A percentile compares a stretch with the other conserved stretches of the same genome.
phyloP scores from a whole-genome alignment of 2,888 invertebrate genomes.

The Beris morrisii region DNA sequence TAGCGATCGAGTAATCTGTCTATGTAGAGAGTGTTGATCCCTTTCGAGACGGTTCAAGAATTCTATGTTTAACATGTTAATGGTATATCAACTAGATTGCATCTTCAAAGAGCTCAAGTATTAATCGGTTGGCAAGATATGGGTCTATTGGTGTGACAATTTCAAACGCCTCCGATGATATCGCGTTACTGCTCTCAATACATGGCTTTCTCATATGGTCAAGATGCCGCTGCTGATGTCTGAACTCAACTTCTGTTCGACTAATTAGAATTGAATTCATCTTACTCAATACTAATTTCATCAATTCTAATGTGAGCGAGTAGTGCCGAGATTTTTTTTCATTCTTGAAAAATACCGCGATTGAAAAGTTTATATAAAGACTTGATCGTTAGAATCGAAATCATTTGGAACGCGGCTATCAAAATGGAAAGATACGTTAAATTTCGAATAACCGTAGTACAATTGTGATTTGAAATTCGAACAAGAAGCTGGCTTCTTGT shows the following conservation, averaged over 20 bases:
- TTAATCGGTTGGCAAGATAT: slow-evolving; percentile 3
- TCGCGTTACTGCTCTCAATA: slow-evolving; percentile 17
- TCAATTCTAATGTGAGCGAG: slow-evolving; percentile 4
- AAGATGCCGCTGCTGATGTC: background rate
- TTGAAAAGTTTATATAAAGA: slow-evolving; percentile 36
- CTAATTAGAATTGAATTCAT: slow-evolving; percentile 37
- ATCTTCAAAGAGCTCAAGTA: slow-evolving; percentile 7
- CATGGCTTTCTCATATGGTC: slow-evolving; percentile 7
- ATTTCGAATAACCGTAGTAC: slow-evolving; percentile 17
- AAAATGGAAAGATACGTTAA: slow-evolving; percentile 34
- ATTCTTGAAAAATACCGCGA: slow-evolving; percentile 2
- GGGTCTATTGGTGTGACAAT: slow-evolving; percentile 6
- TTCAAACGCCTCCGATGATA: slow-evolving; percentile 20
- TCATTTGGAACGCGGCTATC: slow-evolving; percentile 34
- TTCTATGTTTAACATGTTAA: background rate
- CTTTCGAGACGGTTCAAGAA: slow-evolving; percentile 13
- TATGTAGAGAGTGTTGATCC: slow-evolving; percentile 3
- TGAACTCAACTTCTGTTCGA: slow-evolving; percentile 18
- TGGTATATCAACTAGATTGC: background rate
- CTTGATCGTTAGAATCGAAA: slow-evolving; percentile 19
- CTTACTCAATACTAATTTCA: slow-evolving; percentile 34
- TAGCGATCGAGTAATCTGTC: slow-evolving; percentile 14
- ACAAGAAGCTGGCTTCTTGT: background rate
- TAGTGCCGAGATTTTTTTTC: slow-evolving; percentile 16
- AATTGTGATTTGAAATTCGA: slow-evolving; percentile 14